Evolutionary conservation across 2,888 invertebrate species (phyloP), one percentile per base, ranked within the genome.

Genomic region (Cotesia congregata): DNA sequence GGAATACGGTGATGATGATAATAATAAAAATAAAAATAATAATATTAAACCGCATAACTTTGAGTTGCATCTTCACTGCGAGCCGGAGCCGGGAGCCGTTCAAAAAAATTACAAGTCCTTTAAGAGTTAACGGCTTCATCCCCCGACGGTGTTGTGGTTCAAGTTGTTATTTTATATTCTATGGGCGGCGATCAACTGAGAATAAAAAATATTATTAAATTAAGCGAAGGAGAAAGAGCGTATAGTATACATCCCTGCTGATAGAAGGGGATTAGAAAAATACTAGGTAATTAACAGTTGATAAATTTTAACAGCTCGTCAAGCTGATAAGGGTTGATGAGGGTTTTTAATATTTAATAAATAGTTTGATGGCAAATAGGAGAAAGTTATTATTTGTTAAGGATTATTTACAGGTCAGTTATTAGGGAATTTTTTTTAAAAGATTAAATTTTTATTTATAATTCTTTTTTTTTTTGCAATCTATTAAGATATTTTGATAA

Each of bases 21-120:
- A 67, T 65, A 71, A 61, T 6, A 39, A 62, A 61, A 61, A 71
- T 17, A 61, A 60, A 30, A 59, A 70, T 38, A 71, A 39, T 61
- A 20, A 68, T 68, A 68, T 41, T 41, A 68, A 41, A 62, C 59
- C 9, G 39, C 15, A 71, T 71, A 71, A 61, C 71, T 60, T 70
- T 30, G 5, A n/a, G 70, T 20, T 70, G 60, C 30, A 71, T 60
- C 59, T 50, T n/a, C 50, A 12, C 50, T 50, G 7, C 12, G 30
- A 30, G 30, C 30, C 30, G 30, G 30, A 50, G 9, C 12, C 50
- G 12, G 17, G 65, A 41, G n/a, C n/a, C 6, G 68, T 20, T 62
- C 6, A 69, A 62, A 68, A 15, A 61, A 15, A 68, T n/a, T 15
- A 74, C 20, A 74, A 74, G 17, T 67, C 20, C 39, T 64, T 72